Evolutionary conservation across 2,797 vertebrate genomes (phyloP).

Genomic region (Pangasius krempfi): DNA sequence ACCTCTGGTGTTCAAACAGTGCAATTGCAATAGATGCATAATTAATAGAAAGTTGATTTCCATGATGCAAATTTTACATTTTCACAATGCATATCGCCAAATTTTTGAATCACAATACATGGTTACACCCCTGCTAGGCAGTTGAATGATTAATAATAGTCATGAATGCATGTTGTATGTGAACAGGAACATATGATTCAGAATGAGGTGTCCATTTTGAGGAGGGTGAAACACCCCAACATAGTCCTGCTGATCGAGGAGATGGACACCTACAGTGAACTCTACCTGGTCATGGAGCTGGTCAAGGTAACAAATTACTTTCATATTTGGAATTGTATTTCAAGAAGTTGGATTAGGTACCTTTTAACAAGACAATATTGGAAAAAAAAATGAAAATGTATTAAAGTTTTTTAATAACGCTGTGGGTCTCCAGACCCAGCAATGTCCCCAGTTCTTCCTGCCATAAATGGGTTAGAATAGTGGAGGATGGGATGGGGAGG

Average conservation of each 20-base stretch:
- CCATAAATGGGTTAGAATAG: background rate
- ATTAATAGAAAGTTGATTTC: background rate
- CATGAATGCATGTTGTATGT: background rate
- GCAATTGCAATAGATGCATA: background rate
- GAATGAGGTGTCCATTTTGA: conserved; percentile 94
- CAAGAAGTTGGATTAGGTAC: background rate
- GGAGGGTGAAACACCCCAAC: conserved; percentile 96
- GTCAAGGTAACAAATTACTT: conserved; percentile 83
- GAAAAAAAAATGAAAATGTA: background rate
- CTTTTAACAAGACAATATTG: background rate
- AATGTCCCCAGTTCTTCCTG: background rate
- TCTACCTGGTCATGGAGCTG: conserved; percentile 97
- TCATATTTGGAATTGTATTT: background rate
- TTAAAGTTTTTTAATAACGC: background rate
- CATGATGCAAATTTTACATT: background rate
- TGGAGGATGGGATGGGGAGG: background rate
- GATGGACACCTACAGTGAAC: conserved; percentile 90
- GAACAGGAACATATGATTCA: conserved; percentile 96
- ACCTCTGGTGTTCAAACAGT: background rate
- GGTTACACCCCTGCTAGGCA: background rate
- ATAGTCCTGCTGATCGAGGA: conserved; percentile 97
- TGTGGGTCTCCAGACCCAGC: background rate
- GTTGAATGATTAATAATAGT: background rate
- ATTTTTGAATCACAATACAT: background rate
- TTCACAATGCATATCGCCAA: background rate